Base-by-base conservation (phyloP, 2,113 vertebrate genomes). In the Ursus arctos region DNA sequence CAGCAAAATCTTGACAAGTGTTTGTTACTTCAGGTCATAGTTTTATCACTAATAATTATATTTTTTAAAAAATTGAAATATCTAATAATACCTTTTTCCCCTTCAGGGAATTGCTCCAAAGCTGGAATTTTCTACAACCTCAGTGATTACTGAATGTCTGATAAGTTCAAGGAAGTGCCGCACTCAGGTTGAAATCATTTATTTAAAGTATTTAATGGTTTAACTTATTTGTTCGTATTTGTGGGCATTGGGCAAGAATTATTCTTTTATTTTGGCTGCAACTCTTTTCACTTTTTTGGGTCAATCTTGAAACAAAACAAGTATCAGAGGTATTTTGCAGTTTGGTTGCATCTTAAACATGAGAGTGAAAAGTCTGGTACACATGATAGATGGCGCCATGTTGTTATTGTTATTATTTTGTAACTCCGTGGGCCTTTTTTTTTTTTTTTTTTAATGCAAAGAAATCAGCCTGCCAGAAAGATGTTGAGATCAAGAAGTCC, bases 101-200 rank as follows among this genome's bases (percentile, higher is more conserved):
- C 91, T 97, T 96, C 76, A 99, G 99, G 99, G 99, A 99, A 99
- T 99, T 99, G 99, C 99, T 98, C 99, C 99, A 98, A 99, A 99
- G 99, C 98, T 99, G 98, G 99, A 99, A 98, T 99, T 99, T 99
- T 98, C 99, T 95, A 99, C 99, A 80, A 99, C 98, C 96, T 99
- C 99, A 96, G 98, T 99, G 98, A 99, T 99, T 98, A 99, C 99
- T 79, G 99, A 99, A 99, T 99, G 99, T 98, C 96, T 98, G 81
- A 98, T 99, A 98, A 98, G 94, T 97, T 98, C 98, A 93, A 98
- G 97, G 98, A 99, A 98, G 97, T 98, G 98, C 99, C 99, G 94
- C 95, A 96, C 97, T 98, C 99, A 99, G 99, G 99, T 99, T 98
- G 98, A 98, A 77, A 97, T 96, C 85, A 98, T 97, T 98, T 97